Percentiles rank a stretch among this genome's conserved stretches.
Conservation (phyloP, 1,140 invertebrate genomes). For the Anastrepha obliqua region DNA sequence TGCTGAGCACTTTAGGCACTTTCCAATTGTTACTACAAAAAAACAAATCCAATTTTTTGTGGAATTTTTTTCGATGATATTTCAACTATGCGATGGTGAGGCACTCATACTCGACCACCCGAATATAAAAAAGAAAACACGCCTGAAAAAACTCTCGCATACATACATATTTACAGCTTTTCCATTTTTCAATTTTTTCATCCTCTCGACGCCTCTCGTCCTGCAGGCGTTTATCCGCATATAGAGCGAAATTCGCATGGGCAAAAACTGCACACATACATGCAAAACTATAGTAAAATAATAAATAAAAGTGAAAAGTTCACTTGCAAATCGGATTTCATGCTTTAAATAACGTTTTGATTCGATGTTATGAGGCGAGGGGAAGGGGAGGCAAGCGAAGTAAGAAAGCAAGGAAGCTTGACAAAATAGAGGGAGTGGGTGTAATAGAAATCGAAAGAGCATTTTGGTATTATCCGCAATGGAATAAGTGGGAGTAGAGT, state of each 20-base stretch:
- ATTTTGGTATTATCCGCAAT: background rate
- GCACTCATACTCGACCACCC: too few relatives aligned
- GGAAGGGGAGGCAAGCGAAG: background rate
- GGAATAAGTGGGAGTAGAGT: too few relatives aligned
- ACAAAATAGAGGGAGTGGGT: too few relatives aligned
- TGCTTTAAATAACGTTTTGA: constrained; percentile 42
- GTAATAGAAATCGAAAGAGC: background rate
- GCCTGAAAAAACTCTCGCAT: background rate
- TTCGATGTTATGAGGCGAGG: constrained; percentile 22
- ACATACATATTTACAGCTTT: constrained; percentile 4
- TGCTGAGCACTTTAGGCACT: constrained; percentile 44
- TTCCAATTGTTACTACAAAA: constrained; percentile 29
- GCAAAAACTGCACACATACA: background rate
- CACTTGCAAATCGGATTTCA: constrained; percentile 34
- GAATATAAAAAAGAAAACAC: background rate
- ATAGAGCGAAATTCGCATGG: too few relatives aligned
- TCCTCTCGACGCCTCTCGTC: background rate
- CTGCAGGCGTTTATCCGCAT: background rate
- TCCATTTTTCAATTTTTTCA: background rate
- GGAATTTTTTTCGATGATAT: background rate
- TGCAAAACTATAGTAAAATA: background rate
- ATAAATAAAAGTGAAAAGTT: constrained; percentile 48
- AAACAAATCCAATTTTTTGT: background rate
- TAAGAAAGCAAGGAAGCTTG: too few relatives aligned
- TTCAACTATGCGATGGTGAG: background rate